Evolutionary conservation across 2,888 invertebrate species (phyloP).

Genomic region (Leptopilina drosophilae): DNA sequence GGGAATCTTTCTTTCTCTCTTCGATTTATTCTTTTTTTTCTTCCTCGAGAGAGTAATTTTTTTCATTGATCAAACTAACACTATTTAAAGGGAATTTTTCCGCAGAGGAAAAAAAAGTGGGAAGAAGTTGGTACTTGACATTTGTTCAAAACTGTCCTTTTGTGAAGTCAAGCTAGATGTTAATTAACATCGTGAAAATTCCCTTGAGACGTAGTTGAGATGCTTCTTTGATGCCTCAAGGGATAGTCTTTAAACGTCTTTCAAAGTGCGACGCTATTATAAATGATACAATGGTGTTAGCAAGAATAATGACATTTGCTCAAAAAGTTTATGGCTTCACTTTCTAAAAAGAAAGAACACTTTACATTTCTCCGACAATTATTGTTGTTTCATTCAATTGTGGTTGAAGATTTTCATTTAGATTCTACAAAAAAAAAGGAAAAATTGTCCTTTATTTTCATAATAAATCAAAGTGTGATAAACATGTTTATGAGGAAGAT

Average conservation of each 20-base stretch:
- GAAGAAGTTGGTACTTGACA: not conserved
- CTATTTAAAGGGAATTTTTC: not conserved
- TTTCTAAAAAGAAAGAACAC: not conserved
- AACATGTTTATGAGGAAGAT: too few species aligned
- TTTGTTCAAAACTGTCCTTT: slow-evolving; percentile 31
- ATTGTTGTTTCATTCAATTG: slow-evolving; percentile 14
- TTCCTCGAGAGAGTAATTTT: too few species aligned
- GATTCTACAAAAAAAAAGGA: not conserved
- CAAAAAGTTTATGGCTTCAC: slow-evolving; percentile 23
- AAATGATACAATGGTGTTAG: slow-evolving; percentile 29
- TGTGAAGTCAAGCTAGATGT: slow-evolving; percentile 27
- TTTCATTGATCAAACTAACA: not conserved
- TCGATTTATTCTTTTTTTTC: too few species aligned
- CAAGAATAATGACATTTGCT: slow-evolving; percentile 31
- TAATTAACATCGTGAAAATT: slow-evolving; percentile 33
- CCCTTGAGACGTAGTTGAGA: slow-evolving; percentile 32
- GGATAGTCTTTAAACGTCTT: slow-evolving; percentile 32
- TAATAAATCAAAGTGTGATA: too few species aligned
- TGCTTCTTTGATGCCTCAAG: slow-evolving; percentile 39
- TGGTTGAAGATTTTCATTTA: not conserved
- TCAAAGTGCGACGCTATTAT: slow-evolving; percentile 24
- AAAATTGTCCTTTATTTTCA: not conserved
- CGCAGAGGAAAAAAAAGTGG: not conserved
- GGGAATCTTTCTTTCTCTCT: not conserved
- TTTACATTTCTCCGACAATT: not conserved